phyloP scores from a whole-genome alignment of 2,113 vertebrate genomes.

The Gymnocephalus cernua region DNA sequence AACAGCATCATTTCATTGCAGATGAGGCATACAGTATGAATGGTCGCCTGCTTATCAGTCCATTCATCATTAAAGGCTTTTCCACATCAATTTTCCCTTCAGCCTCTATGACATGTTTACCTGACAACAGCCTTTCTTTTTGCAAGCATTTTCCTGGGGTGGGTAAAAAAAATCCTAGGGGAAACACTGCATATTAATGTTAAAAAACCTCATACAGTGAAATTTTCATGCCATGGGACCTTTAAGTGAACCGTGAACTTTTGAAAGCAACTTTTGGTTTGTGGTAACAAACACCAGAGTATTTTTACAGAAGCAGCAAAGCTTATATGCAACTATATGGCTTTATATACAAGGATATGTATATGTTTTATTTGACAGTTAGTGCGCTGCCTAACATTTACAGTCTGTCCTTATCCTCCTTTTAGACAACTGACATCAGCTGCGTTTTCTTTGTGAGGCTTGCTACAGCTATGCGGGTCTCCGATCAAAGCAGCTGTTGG shows the following conservation, averaged over 20 bases:
- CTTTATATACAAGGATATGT: not conserved
- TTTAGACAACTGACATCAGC: slow-evolving; percentile 14
- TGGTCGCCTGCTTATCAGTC: too few relatives aligned
- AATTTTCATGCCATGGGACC: too few relatives aligned
- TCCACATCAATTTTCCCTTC: too few relatives aligned
- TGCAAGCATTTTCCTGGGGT: too few relatives aligned
- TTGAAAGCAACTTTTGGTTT: not conserved
- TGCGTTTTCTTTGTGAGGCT: not conserved
- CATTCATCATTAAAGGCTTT: too few relatives aligned
- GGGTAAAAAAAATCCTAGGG: too few relatives aligned
- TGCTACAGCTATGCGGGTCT: not conserved
- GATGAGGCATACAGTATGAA: too few relatives aligned
- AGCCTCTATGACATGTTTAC: too few relatives aligned
- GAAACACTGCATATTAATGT: too few relatives aligned
- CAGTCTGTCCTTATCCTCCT: not conserved
- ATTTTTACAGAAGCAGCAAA: not conserved
- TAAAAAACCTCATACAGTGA: too few relatives aligned
- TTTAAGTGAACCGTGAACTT: not conserved
- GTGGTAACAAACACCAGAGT: not conserved
- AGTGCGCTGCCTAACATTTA: not conserved
- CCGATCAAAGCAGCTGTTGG: slow-evolving; percentile 38
- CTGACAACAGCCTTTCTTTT: too few relatives aligned
- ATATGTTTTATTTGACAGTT: not conserved
- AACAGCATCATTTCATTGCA: too few relatives aligned
- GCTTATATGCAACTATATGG: not conserved